Evolutionary conservation across 2,113 vertebrate genomes (phyloP).

Genomic region (Caranx melampygus): DNA sequence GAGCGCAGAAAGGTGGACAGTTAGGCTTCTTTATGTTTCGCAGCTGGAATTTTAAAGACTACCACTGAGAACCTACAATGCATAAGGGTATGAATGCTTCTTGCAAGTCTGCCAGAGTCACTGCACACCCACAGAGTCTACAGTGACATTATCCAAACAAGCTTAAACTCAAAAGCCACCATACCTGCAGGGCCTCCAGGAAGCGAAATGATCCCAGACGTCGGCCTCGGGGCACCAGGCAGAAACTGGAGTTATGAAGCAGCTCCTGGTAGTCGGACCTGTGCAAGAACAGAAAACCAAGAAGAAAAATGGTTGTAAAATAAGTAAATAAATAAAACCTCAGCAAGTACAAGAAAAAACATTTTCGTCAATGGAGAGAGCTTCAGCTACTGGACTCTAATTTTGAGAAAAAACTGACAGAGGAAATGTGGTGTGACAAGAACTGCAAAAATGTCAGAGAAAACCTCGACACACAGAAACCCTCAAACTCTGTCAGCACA

Average conservation of each 20-base stretch:
- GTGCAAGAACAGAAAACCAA: conserved; percentile 27
- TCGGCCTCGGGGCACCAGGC: conserved; percentile 90
- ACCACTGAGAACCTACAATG: too few relatives aligned
- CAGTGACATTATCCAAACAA: background rate
- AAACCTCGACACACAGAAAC: too few relatives aligned
- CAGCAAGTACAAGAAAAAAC: background rate
- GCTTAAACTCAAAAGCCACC: background rate
- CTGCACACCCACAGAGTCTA: background rate
- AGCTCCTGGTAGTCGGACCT: conserved; percentile 89
- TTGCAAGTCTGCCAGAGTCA: too few relatives aligned
- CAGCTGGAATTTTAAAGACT: too few relatives aligned
- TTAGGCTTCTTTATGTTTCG: too few relatives aligned
- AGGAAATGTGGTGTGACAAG: too few relatives aligned
- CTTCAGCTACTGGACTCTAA: background rate
- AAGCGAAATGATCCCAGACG: conserved; percentile 88
- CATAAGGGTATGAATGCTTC: too few relatives aligned
- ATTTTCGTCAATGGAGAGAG: background rate
- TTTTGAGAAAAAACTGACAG: background rate
- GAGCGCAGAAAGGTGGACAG: too few relatives aligned
- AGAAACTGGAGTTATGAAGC: conserved; percentile 94
- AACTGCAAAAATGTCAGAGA: too few relatives aligned
- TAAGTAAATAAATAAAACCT: background rate
- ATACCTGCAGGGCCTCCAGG: conserved; percentile 91
- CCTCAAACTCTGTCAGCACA: too few relatives aligned
- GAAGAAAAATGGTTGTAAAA: conserved; percentile 21